These are phyloP conservation scores for Porites cylindrica DNA, from an alignment of 92 coral and sea anemone species.

Conservation along the genomic window DNA sequence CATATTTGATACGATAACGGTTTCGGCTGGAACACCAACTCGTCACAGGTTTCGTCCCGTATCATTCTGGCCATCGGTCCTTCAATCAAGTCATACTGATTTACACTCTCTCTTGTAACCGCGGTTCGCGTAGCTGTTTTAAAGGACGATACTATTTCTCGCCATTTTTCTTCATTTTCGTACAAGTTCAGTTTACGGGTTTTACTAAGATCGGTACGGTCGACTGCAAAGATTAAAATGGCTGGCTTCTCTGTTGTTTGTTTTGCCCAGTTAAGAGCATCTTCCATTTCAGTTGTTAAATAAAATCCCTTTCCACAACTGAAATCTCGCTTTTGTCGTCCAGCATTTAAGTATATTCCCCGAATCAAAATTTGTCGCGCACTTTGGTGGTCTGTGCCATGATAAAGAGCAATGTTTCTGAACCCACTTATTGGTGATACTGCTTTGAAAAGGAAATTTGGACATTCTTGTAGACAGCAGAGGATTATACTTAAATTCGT, in stretches of 20 bases:
- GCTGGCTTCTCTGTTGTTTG: constrained; percentile 61
- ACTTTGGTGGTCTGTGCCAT: constrained; percentile 72
- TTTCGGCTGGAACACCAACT: constrained; percentile 9
- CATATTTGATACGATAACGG: constrained; percentile 57
- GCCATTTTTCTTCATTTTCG: constrained; percentile 44
- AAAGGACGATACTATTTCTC: constrained; percentile 35
- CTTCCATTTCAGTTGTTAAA: constrained; percentile 18
- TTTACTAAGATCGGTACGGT: background rate
- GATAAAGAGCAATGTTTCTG: constrained; percentile 33
- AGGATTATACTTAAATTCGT: constrained; percentile 67
- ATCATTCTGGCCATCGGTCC: constrained; percentile 51
- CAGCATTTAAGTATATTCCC: constrained; percentile 46
- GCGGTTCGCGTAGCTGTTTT: constrained; percentile 48
- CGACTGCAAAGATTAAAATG: constrained; percentile 53
- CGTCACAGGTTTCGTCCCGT: background rate
- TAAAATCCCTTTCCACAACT: constrained; percentile 73
- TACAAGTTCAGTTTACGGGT: background rate
- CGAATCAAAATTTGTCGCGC: constrained; percentile 51
- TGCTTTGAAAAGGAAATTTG: constrained; percentile 18
- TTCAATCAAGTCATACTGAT: constrained; percentile 48
- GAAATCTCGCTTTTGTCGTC: constrained; percentile 63
- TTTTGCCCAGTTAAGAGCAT: constrained; percentile 47
- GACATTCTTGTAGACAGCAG: constrained; percentile 24
- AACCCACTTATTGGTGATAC: constrained; percentile 23
- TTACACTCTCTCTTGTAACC: constrained; percentile 32